phyloP scores from a whole-genome alignment of 1,140 invertebrate genomes.

The Paraescarpia echinospica region DNA sequence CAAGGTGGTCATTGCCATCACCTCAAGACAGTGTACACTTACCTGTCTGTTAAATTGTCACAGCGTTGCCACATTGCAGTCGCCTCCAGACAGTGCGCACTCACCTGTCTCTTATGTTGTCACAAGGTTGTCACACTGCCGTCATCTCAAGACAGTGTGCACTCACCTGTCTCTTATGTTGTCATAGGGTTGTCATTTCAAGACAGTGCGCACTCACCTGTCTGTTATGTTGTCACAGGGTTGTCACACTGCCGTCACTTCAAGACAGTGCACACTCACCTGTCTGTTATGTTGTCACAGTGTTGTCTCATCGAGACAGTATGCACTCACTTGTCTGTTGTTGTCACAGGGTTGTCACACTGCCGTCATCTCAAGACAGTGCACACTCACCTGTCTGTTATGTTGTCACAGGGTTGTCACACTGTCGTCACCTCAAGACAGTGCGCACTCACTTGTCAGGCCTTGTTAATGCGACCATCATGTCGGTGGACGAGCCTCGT shows the following conservation, averaged over 20 bases:
- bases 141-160: constrained; percentile 86
- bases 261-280: too few species aligned
- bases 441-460: constrained; percentile 88
- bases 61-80: constrained; percentile 84
- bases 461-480: constrained; percentile 65
- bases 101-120: constrained; percentile 70
- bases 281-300: too few species aligned
- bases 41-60: constrained; percentile 59
- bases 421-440: constrained; percentile 87
- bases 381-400: constrained; percentile 70
- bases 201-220: constrained; percentile 87
- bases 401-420: constrained; percentile 71
- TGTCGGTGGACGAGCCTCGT: constrained; percentile 39
- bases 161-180: constrained; percentile 67
- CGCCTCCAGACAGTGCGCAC: constrained; percentile 88
- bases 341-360: constrained; percentile 69
- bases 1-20: constrained; percentile 81
- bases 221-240: too few species aligned
- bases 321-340: constrained; percentile 72
- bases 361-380: constrained; percentile 89
- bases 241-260: too few species aligned
- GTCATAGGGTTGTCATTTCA: constrained; percentile 78
- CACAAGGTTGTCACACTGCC: constrained; percentile 81
- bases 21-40: constrained; percentile 85
- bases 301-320: constrained; percentile 89